These are phyloP conservation scores for Berghia stephanieae DNA, from an alignment of 1,140 invertebrate species.

Conservation along the genomic window DNA sequence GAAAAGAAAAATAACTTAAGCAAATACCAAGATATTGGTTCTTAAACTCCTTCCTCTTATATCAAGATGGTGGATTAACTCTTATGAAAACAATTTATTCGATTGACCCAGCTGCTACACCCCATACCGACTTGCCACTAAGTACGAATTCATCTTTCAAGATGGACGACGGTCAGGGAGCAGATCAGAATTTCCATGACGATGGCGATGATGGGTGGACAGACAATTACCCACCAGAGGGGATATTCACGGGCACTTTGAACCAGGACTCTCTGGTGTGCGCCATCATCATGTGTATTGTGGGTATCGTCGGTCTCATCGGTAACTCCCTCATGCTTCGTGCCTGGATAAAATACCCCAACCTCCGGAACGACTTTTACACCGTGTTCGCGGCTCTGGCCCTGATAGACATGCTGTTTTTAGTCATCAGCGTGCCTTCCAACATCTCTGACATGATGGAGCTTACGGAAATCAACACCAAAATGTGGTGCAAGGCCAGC, in stretches of 20 bases:
- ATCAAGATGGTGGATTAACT: no score
- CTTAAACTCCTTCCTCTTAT: no score
- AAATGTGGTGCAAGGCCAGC: constrained; percentile 53
- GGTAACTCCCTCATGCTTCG: constrained; percentile 56
- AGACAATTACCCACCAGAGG: no score
- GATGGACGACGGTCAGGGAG: no score
- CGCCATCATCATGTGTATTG: constrained; percentile 48
- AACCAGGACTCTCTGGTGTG: constrained; percentile 40
- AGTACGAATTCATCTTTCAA: no score
- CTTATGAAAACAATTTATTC: no score
- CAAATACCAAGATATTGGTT: no score
- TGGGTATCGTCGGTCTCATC: constrained; percentile 51
- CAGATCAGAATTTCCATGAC: no score
- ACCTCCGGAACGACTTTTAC: constrained; percentile 51
- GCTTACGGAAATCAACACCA: constrained; percentile 35
- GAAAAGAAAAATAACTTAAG: no score
- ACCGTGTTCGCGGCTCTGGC: constrained; percentile 51
- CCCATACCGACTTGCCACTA: no score
- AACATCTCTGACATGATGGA: constrained; percentile 46
- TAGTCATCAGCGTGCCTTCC: constrained; percentile 47
- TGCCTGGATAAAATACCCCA: constrained; percentile 45
- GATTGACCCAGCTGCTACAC: no score
- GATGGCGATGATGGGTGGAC: no score
- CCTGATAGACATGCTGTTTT: constrained; percentile 47
- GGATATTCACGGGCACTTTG: not conserved